phyloP scores from a whole-genome alignment of 2,888 invertebrate species.

The Macroteleia sp. region DNA sequence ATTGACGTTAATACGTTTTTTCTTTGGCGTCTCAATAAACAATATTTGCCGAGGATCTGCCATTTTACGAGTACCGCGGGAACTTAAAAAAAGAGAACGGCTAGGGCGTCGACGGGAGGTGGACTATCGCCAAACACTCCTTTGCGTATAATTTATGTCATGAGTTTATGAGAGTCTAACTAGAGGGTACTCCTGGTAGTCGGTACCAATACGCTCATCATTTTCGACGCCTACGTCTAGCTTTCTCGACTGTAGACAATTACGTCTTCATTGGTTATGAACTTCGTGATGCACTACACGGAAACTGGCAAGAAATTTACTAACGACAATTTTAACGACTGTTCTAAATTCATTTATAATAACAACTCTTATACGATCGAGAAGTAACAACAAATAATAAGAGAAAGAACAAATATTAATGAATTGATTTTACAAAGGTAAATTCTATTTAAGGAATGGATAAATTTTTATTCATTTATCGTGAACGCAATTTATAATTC shows the following conservation, averaged over 20 bases:
- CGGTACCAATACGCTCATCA: constrained; percentile 66
- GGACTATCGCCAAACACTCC: constrained; percentile 83
- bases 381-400: no score
- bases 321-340: constrained; percentile 8
- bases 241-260: constrained; percentile 38
- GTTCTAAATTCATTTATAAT: not conserved
- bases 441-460: constrained; percentile 16
- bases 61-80: constrained; percentile 46
- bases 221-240: constrained; percentile 74
- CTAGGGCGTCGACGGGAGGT: constrained; percentile 85
- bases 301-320: constrained; percentile 12
- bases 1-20: constrained; percentile 63
- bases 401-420: not conserved
- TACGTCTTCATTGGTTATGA: constrained; percentile 63
- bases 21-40: constrained; percentile 72
- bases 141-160: constrained; percentile 81
- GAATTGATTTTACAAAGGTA: not conserved
- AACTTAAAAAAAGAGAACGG: constrained; percentile 52
- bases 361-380: no score
- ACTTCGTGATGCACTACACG: not conserved
- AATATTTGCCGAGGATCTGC: constrained; percentile 70
- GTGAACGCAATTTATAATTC: constrained; percentile 3
- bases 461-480: constrained; percentile 13
- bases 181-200: constrained; percentile 77
- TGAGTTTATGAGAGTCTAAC: constrained; percentile 83